Percentiles rank a stretch among this genome's conserved stretches.
These are phyloP conservation scores for Lutraria rhynchaena DNA, from an alignment of 1,140 invertebrate genomes.

Conservation along the genomic window DNA sequence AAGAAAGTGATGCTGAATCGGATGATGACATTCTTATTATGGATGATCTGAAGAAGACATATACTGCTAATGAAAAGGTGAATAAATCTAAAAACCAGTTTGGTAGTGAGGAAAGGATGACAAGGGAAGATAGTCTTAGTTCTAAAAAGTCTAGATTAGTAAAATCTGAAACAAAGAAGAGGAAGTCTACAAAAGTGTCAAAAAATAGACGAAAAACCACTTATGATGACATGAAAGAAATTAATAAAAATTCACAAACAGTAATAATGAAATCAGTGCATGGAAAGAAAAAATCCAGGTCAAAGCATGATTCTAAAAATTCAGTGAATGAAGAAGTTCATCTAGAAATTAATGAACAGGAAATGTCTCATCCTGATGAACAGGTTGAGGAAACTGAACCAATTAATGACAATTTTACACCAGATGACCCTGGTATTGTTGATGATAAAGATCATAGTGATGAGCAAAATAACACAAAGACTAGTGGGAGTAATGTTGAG, in stretches of 20 bases:
- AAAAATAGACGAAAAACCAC: slow-evolving; percentile 15
- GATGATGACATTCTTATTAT: slow-evolving; percentile 12
- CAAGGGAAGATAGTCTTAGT: no score
- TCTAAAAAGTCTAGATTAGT: no score
- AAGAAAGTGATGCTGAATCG: neutral
- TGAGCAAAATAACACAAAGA: no score
- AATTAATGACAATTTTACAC: neutral
- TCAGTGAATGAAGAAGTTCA: neutral
- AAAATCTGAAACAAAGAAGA: no score
- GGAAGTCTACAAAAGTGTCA: no score
- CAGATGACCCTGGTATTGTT: neutral
- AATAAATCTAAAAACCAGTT: neutral
- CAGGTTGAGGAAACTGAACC: neutral
- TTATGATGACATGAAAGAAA: neutral
- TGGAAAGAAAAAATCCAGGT: no score
- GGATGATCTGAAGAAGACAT: neutral
- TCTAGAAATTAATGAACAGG: neutral
- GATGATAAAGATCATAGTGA: neutral
- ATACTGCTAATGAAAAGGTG: neutral
- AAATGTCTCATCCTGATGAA: neutral
- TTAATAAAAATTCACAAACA: no score
- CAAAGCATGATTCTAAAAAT: neutral
- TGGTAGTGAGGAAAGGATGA: no score
- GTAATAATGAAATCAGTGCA: no score
- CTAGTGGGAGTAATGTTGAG: neutral